Percentiles rank a stretch among this genome's conserved stretches.
phyloP scores from a whole-genome alignment of 2,888 invertebrate species.

The Cremastinae sp. region DNA sequence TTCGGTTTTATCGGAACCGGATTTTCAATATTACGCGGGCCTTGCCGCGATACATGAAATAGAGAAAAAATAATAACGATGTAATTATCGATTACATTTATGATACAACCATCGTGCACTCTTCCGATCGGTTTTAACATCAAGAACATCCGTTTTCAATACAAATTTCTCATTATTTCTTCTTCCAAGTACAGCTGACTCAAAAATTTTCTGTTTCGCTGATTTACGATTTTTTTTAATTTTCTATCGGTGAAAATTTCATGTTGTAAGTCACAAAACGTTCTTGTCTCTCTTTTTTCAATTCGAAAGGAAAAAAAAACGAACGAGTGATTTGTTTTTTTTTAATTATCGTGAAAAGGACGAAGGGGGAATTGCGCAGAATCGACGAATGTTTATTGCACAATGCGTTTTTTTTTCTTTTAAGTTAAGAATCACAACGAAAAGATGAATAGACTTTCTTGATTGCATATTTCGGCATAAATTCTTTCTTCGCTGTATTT shows the following conservation, averaged over 20 bases:
- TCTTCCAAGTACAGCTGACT: too few relatives aligned
- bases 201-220: too few relatives aligned
- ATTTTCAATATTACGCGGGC: slow-evolving; percentile 24
- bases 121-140: too few relatives aligned
- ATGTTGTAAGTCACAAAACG: too few relatives aligned
- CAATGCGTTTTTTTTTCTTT: slow-evolving; percentile 47
- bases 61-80: slow-evolving; percentile 20
- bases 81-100: not conserved
- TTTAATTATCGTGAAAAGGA: slow-evolving; percentile 31
- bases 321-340: not conserved
- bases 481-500: too few relatives aligned
- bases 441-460: slow-evolving; percentile 1
- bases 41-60: slow-evolving; percentile 22
- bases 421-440: slow-evolving; percentile 20
- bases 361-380: slow-evolving; percentile 10
- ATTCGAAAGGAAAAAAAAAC: not conserved
- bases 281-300: not conserved
- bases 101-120: not conserved
- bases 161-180: too few relatives aligned
- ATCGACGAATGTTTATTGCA: slow-evolving; percentile 50
- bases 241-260: too few relatives aligned
- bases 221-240: too few relatives aligned
- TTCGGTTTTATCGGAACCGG: slow-evolving; percentile 29
- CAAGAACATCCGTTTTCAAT: too few relatives aligned
- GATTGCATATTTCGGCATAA: too few relatives aligned